Conservation (phyloP, 2,113 vertebrate species). For the Neolamprologus devosi region DNA sequence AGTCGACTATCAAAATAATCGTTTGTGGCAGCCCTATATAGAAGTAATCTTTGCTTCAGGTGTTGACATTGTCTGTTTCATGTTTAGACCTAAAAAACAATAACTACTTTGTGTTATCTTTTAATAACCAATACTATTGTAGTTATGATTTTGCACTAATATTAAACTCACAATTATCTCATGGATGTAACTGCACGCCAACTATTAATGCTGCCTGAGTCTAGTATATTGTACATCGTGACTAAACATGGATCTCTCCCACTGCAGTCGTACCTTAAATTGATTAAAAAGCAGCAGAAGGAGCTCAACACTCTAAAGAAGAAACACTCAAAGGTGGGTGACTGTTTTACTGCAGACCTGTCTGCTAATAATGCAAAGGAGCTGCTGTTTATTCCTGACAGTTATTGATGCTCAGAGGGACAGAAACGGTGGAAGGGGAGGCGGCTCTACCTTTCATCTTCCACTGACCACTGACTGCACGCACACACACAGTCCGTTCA, state of each 20-base stretch:
- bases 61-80: not conserved
- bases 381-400: not conserved
- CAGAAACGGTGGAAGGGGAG: not conserved
- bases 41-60: not conserved
- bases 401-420: conserved; percentile 2
- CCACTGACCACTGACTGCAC: not conserved
- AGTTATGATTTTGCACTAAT: not conserved
- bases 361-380: not conserved
- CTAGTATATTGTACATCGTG: not conserved
- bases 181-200: fast-evolving
- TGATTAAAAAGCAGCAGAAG: conserved; percentile 97
- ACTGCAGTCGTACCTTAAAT: conserved; percentile 86
- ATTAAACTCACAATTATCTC: not conserved
- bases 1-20: too few species aligned
- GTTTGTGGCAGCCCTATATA: not conserved
- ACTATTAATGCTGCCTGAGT: not conserved
- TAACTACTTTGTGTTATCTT: not conserved
- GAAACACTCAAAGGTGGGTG: conserved; percentile 89
- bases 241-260: not conserved
- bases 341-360: not conserved
- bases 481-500: not conserved
- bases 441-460: conserved; percentile 21
- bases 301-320: conserved; percentile 91
- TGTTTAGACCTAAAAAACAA: not conserved
- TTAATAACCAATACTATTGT: not conserved